Conservation (phyloP, 2,888 invertebrate species). For the Balanococcus diminutus region DNA sequence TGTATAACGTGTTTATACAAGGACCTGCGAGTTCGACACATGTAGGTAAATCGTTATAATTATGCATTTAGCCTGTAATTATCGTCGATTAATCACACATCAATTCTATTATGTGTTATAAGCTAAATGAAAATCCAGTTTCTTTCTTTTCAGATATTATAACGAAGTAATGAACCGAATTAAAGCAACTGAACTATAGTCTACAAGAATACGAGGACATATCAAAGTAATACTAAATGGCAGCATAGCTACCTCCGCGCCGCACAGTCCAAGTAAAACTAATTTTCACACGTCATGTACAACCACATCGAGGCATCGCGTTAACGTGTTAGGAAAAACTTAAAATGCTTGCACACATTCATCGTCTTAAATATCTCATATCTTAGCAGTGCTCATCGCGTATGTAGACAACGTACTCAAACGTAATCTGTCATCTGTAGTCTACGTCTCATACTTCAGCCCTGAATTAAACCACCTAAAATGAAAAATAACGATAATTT, state of each 20-base stretch:
- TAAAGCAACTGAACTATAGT: not conserved
- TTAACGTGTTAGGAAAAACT: not conserved
- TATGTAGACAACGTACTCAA: not conserved
- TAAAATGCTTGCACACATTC: not conserved
- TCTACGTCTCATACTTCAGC: not conserved
- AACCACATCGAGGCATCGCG: not conserved
- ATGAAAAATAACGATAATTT: not conserved
- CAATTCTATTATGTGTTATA: not conserved
- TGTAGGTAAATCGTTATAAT: not conserved
- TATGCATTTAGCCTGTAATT: not conserved
- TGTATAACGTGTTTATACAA: slow-evolving; percentile 11
- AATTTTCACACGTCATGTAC: not conserved
- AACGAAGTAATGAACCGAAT: not conserved
- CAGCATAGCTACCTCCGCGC: not conserved
- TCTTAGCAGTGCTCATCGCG: not conserved
- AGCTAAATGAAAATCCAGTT: slow-evolving; percentile 21
- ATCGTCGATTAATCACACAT: not conserved
- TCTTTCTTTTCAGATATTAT: not conserved
- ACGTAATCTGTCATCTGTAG: not conserved
- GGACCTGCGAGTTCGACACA: not conserved
- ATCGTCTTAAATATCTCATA: not conserved
- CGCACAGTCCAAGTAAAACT: not conserved
- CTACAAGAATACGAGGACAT: not conserved
- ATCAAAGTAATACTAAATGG: not conserved
- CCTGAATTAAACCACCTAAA: not conserved